phyloP scores from a whole-genome alignment of 2,797 vertebrate genomes.

The Phoeniculus purpureus region DNA sequence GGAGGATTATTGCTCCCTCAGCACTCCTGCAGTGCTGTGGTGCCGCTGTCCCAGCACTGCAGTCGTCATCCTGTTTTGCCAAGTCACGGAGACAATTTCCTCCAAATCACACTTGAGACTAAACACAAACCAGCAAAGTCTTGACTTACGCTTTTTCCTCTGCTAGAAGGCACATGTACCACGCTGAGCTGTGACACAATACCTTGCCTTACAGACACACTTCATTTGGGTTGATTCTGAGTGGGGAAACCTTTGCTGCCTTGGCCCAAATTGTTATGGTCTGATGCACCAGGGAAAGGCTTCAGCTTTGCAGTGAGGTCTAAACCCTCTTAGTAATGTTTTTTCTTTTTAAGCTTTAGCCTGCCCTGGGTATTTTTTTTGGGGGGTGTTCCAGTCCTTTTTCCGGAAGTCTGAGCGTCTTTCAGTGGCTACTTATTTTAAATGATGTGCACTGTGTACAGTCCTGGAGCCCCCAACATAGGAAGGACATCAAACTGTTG shows the following conservation, averaged over 20 bases:
- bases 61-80: neutral
- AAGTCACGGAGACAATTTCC: neutral
- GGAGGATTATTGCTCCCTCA: fast-evolving
- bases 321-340: neutral
- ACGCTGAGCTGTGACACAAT: neutral
- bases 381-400: neutral
- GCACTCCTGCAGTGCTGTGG: fast-evolving
- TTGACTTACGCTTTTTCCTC: neutral
- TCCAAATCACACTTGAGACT: neutral
- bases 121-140: neutral
- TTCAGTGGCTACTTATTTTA: neutral
- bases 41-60: neutral
- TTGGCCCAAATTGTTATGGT: neutral
- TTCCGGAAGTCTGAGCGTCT: neutral
- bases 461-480: no score
- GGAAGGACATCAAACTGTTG: no score
- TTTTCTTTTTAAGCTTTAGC: neutral
- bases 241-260: neutral
- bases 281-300: neutral
- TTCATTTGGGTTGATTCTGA: neutral
- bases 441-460: neutral
- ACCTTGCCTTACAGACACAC: neutral
- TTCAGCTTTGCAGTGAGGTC: neutral
- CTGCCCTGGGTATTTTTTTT: neutral
- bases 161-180: neutral